phyloP scores from a whole-genome alignment of 2,797 vertebrate species.

The Garrulus glandarius region DNA sequence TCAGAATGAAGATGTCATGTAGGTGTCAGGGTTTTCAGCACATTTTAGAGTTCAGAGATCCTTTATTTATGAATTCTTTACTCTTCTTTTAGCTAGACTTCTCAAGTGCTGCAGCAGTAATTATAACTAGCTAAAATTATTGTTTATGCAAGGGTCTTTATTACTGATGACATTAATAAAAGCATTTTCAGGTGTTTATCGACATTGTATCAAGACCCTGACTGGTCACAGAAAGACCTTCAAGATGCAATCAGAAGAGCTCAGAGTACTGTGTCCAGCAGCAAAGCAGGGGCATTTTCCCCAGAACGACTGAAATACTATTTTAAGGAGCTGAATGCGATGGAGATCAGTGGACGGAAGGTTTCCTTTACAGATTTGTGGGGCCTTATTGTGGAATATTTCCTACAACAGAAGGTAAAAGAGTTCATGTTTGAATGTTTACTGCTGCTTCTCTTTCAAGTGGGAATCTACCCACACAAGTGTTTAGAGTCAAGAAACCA shows the following conservation, averaged over 20 bases:
- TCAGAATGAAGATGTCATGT: background rate
- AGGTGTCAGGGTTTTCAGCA: background rate
- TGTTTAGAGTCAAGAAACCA: background rate
- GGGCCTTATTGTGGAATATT: constrained; percentile 79
- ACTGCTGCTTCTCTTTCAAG: background rate
- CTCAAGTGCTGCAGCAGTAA: background rate
- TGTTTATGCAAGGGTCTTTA: background rate
- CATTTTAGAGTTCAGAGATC: background rate
- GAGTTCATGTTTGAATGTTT: background rate
- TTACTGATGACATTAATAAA: background rate
- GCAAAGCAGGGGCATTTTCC: constrained; percentile 72
- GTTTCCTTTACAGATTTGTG: constrained; percentile 75
- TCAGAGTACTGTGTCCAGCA: constrained; percentile 59
- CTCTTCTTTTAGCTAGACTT: background rate
- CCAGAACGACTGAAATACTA: constrained; percentile 73
- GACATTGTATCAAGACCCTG: constrained; percentile 72
- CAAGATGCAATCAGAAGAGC: constrained; percentile 54
- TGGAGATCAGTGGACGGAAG: constrained; percentile 51
- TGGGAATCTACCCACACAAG: accelerated
- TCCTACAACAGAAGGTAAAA: constrained; percentile 75
- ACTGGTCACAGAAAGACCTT: constrained; percentile 76
- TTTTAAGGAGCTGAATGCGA: constrained; percentile 62
- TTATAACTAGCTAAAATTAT: background rate
- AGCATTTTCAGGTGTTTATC: constrained; percentile 76
- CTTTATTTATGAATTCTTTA: background rate